Percentiles rank a stretch among this genome's conserved stretches.
Conservation (phyloP, 2,888 invertebrate species). For the Lordiphosa andalusiaca region DNA sequence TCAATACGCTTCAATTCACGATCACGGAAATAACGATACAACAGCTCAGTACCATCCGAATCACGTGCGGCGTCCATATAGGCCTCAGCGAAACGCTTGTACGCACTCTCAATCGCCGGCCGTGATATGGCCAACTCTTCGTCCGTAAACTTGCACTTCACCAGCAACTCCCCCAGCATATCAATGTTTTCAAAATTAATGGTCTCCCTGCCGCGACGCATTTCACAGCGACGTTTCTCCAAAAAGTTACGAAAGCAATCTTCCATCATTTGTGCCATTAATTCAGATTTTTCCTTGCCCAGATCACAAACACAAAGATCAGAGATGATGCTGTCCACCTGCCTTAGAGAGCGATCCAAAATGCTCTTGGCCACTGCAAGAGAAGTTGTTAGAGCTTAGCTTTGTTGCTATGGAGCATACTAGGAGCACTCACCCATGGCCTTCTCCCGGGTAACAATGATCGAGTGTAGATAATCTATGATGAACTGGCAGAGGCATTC, state of each 20-base stretch:
- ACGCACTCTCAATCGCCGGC: constrained; percentile 76
- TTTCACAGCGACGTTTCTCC: constrained; percentile 65
- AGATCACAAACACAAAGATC: constrained; percentile 74
- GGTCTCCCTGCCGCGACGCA: constrained; percentile 52
- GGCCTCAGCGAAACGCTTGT: constrained; percentile 75
- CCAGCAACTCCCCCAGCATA: constrained; percentile 74
- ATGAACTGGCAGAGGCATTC: constrained; percentile 84
- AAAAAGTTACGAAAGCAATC: constrained; percentile 75
- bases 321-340: constrained; percentile 75
- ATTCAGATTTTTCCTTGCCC: constrained; percentile 61
- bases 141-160: constrained; percentile 72
- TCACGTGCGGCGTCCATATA: constrained; percentile 72
- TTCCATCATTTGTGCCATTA: constrained; percentile 72
- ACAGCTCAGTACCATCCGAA: constrained; percentile 69
- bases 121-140: constrained; percentile 69
- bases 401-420: background rate
- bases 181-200: constrained; percentile 69
- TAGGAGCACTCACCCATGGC: constrained; percentile 57
- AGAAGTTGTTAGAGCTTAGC: background rate
- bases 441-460: constrained; percentile 84
- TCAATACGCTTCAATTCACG: constrained; percentile 64
- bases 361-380: constrained; percentile 68
- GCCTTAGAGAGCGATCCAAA: constrained; percentile 67
- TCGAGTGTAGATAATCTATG: constrained; percentile 85
- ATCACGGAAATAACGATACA: constrained; percentile 72